A percentile compares a stretch with the other conserved stretches of the same genome.
phyloP scores from a whole-genome alignment of 2,113 vertebrate species.

The Dendrocopos noguchii region DNA sequence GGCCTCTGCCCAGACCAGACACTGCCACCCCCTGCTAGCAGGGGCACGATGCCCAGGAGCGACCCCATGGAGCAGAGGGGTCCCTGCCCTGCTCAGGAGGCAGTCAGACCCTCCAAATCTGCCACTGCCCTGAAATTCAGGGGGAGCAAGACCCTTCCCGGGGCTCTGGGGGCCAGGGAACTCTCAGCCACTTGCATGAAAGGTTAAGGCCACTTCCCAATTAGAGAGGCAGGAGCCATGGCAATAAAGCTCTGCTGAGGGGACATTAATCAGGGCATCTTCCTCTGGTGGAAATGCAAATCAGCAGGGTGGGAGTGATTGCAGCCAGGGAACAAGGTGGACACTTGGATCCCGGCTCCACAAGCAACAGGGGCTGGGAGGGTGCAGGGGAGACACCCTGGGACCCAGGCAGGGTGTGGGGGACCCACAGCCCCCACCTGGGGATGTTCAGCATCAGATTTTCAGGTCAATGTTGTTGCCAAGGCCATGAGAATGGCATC shows the following conservation, averaged over 20 bases:
- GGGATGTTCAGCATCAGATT: neutral
- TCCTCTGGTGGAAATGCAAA: constrained; percentile 66
- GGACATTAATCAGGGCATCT: constrained; percentile 73
- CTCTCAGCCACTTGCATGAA: constrained; percentile 37
- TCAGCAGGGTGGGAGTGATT: constrained; percentile 66
- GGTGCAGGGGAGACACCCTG: neutral
- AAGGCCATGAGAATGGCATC: neutral
- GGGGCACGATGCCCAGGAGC: neutral
- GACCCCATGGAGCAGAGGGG: neutral
- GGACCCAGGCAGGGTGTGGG: neutral
- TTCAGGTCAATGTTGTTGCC: neutral
- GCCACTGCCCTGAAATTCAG: neutral
- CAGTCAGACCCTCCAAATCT: neutral
- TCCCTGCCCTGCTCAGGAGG: neutral
- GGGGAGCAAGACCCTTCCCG: neutral
- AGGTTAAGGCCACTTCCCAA: constrained; percentile 70
- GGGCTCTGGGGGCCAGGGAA: neutral
- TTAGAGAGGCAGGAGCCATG: constrained; percentile 60
- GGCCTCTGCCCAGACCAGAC: neutral
- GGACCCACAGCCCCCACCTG: accelerated
- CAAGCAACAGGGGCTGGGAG: accelerated
- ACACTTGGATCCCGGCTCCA: neutral
- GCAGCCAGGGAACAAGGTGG: constrained; percentile 20
- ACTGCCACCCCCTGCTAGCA: neutral
- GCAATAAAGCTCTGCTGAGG: constrained; percentile 69